A percentile compares a stretch with the other conserved stretches of the same genome.
Conservation (phyloP, 2,888 invertebrate genomes). For the Drosophila glabriapex region DNA sequence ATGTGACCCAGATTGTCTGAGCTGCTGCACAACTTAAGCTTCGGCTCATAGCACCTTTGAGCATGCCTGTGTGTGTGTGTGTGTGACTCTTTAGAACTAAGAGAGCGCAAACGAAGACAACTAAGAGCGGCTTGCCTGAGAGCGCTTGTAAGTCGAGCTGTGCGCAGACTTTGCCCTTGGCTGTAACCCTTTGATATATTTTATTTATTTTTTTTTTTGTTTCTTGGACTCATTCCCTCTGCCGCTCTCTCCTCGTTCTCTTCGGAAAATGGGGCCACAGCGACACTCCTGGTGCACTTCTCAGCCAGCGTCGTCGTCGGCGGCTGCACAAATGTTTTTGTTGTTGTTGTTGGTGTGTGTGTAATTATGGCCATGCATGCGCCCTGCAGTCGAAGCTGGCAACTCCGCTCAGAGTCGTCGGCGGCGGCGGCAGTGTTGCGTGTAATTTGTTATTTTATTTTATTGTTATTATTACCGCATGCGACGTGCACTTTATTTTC, state of each 20-base stretch:
- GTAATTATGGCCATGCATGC: conserved; percentile 70
- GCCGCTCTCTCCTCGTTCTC: conserved; percentile 19
- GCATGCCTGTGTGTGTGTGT: conserved; percentile 23
- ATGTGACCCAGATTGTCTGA: conserved; percentile 86
- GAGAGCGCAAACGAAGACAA: conserved; percentile 38
- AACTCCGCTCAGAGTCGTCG: conserved; percentile 10
- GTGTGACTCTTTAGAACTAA: conserved; percentile 67
- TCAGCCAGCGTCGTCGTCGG: conserved; percentile 28
- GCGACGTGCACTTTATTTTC: conserved; percentile 82
- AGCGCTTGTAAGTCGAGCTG: conserved; percentile 42
- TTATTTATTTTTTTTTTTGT: conserved; percentile 1
- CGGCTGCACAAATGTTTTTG: conserved; percentile 56
- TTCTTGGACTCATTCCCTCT: conserved; percentile 34
- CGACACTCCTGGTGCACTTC: conserved; percentile 29
- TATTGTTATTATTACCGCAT: conserved; percentile 83
- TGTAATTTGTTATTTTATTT: conserved; percentile 84
- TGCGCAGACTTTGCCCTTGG: conserved; percentile 59
- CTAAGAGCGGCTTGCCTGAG: conserved; percentile 32
- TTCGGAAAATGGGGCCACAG: conserved; percentile 68
- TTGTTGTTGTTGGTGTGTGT: conserved; percentile 55
- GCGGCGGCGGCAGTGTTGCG: conserved; percentile 79
- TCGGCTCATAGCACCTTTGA: conserved; percentile 54
- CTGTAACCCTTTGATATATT: conserved; percentile 64
- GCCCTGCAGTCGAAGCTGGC: conserved; percentile 17
- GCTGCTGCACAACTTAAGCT: conserved; percentile 83